Conservation (phyloP, 1,140 invertebrate species). For the Zaprionus inermis region DNA sequence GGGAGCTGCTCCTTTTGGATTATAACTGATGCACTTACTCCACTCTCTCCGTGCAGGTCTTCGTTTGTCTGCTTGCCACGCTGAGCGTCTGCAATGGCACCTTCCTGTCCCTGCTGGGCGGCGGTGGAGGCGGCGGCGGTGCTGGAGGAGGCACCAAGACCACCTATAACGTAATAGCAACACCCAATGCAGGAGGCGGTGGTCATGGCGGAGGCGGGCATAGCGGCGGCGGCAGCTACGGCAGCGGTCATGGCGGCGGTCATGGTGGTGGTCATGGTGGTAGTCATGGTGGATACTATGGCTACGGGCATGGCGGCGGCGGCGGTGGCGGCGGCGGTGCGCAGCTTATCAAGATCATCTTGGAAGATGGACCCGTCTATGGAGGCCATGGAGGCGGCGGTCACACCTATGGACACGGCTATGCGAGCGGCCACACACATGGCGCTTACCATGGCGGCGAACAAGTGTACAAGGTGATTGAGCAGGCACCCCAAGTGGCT, state of each 20-base stretch:
- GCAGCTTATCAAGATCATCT: conserved; percentile 72
- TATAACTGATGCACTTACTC: conserved; percentile 34
- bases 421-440: conserved; percentile 38
- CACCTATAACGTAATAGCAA: conserved; percentile 71
- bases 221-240: conserved; percentile 28
- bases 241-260: conserved; percentile 25
- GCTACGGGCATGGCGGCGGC: conserved; percentile 31
- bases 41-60: conserved; percentile 50
- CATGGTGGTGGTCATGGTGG: conserved; percentile 10
- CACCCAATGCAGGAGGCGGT: conserved; percentile 44
- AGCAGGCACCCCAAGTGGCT: conserved; percentile 49
- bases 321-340: conserved; percentile 43
- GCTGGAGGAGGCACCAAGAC: conserved; percentile 49
- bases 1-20: conserved; percentile 32
- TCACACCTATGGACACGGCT: conserved; percentile 41
- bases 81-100: conserved; percentile 72
- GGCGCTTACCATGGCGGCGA: conserved; percentile 40
- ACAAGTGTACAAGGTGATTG: conserved; percentile 72
- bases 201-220: conserved; percentile 39
- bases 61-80: conserved; percentile 69
- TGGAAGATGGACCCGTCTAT: conserved; percentile 62
- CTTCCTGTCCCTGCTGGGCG: conserved; percentile 71
- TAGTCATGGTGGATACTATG: conserved; percentile 14
- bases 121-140: conserved; percentile 51
- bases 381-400: conserved; percentile 36